These are phyloP conservation scores for Baronia brevicornis DNA, from an alignment of 2,888 invertebrate genomes.

Conservation along the genomic window DNA sequence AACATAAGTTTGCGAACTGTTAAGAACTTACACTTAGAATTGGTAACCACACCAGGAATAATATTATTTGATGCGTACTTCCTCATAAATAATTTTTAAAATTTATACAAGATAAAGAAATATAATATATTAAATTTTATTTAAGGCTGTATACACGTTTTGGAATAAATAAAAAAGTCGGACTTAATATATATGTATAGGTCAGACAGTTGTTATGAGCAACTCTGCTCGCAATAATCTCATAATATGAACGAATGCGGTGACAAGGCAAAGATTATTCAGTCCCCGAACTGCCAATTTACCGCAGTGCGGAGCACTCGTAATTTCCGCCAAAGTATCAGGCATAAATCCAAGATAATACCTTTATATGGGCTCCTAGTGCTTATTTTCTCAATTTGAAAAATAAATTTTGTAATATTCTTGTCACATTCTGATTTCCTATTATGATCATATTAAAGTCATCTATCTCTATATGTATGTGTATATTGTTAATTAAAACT, in stretches of 20 bases:
- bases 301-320: slow-evolving; percentile 53
- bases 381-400: slow-evolving; percentile 35
- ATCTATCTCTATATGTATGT: no score
- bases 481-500: no score
- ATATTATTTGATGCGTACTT: no score
- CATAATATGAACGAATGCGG: slow-evolving; percentile 42
- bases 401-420: slow-evolving; percentile 25
- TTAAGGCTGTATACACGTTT: neutral
- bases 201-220: slow-evolving; percentile 17
- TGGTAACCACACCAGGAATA: no score
- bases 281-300: slow-evolving; percentile 28
- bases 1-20: no score
- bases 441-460: no score
- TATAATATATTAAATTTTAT: no score
- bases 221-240: slow-evolving; percentile 23
- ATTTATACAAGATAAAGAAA: no score
- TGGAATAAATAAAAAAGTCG: neutral
- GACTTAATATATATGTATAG: no score
- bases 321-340: slow-evolving; percentile 48
- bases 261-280: slow-evolving; percentile 52
- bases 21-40: no score
- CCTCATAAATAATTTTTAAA: no score
- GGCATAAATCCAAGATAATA: slow-evolving; percentile 48
- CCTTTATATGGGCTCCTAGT: slow-evolving; percentile 36
- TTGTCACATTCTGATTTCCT: no score